Evolutionary conservation across 2,113 vertebrate species (phyloP).

Genomic region (Gasterosteus nipponicus): DNA sequence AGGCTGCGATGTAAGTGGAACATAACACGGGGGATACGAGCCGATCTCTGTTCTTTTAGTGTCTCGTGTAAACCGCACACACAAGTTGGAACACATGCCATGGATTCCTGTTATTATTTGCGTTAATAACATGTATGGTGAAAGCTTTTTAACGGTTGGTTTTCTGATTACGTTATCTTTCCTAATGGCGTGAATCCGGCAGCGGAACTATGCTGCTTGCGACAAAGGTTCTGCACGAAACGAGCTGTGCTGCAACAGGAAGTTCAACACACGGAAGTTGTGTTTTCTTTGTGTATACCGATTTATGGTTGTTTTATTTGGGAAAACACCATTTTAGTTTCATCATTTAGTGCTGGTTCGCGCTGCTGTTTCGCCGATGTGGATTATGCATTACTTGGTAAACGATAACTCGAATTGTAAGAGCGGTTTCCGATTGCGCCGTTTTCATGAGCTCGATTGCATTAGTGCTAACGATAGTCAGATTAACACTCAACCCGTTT

Average conservation of each 20-base stretch:
- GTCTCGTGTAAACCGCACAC: background rate
- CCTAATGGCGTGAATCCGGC: conserved; percentile 42
- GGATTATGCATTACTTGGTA: conserved; percentile 71
- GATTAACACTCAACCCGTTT: conserved; percentile 21
- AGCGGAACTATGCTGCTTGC: conserved; percentile 75
- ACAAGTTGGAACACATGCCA: background rate
- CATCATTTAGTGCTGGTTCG: conserved; percentile 26
- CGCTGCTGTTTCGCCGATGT: conserved; percentile 24
- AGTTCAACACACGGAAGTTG: conserved; percentile 83
- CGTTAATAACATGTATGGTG: background rate
- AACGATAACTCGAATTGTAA: conserved; percentile 40
- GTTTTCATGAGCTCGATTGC: conserved; percentile 62
- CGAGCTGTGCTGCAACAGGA: conserved; percentile 79
- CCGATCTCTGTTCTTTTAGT: background rate
- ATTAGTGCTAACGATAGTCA: conserved; percentile 21
- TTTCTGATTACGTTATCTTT: conserved; percentile 35
- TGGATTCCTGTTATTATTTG: background rate
- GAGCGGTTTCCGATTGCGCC: conserved; percentile 45
- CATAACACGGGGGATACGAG: background rate
- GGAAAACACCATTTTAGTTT: conserved; percentile 70
- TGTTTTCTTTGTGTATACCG: conserved; percentile 86
- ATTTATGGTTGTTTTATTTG: conserved; percentile 82
- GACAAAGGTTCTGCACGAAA: conserved; percentile 73
- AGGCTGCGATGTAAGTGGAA: conserved; percentile 1
- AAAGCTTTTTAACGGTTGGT: conserved; percentile 41